These are phyloP conservation scores for Pseudochaenichthys georgianus DNA, from an alignment of 2,797 vertebrate species.

Conservation along the genomic window DNA sequence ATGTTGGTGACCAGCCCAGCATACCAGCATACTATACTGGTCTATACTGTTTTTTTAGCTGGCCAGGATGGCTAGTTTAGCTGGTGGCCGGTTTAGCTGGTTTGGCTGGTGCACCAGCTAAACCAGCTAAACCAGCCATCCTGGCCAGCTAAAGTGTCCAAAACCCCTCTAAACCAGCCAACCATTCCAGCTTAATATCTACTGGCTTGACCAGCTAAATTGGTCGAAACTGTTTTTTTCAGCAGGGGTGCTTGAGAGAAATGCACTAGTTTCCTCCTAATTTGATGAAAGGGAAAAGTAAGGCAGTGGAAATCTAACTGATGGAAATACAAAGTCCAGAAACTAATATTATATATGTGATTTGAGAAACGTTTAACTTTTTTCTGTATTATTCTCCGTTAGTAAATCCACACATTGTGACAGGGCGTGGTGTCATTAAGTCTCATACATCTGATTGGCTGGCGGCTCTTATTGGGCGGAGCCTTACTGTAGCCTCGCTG, in stretches of 20 bases:
- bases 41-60: too few species aligned
- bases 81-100: too few species aligned
- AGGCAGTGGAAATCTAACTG: neutral
- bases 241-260: neutral
- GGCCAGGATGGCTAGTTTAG: too few species aligned
- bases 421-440: conserved; percentile 12
- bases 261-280: neutral
- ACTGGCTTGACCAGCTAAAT: too few species aligned
- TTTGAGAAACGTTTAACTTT: neutral
- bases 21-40: too few species aligned
- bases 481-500: conserved; percentile 64
- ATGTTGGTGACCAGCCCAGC: too few species aligned
- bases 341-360: neutral
- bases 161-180: too few species aligned
- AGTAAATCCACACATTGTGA: neutral
- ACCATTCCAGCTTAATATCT: too few species aligned
- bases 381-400: neutral
- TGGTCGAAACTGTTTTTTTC: too few species aligned
- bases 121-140: too few species aligned
- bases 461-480: conserved; percentile 50
- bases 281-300: conserved; percentile 5
- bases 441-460: conserved; percentile 55
- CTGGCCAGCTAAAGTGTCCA: too few species aligned
- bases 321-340: neutral
- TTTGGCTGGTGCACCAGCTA: too few species aligned